Conservation (phyloP, 1,140 invertebrate genomes). For the Cheumatopsyche charites region DNA sequence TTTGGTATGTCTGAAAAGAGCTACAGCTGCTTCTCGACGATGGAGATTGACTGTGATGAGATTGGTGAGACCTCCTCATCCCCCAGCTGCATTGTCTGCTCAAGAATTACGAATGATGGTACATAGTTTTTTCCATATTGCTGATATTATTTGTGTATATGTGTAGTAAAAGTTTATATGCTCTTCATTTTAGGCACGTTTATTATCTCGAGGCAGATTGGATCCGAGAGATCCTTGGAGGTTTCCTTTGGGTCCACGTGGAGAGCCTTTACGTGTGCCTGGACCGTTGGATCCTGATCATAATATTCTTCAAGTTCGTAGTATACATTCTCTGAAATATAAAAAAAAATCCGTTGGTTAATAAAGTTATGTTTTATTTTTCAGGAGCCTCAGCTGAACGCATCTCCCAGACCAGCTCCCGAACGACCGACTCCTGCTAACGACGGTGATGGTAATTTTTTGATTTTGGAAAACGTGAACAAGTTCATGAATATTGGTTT, state of each 20-base stretch:
- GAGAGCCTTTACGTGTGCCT: constrained; percentile 41
- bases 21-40: constrained; percentile 27
- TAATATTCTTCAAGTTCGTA: constrained; percentile 35
- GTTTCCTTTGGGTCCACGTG: constrained; percentile 43
- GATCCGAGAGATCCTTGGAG: constrained; percentile 46
- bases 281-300: constrained; percentile 42
- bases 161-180: not conserved
- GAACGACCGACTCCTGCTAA: constrained; percentile 37
- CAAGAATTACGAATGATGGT: constrained; percentile 45
- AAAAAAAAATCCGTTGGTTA: not conserved
- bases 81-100: constrained; percentile 39
- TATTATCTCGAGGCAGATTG: constrained; percentile 39
- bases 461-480: not conserved
- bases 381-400: constrained; percentile 40
- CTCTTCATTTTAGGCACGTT: constrained; percentile 34
- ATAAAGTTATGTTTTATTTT: constrained; percentile 3
- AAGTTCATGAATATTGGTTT: not conserved
- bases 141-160: not conserved
- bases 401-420: constrained; percentile 30
- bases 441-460: constrained; percentile 43
- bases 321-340: not conserved
- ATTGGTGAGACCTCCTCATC: constrained; percentile 40
- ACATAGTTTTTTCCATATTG: not conserved
- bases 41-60: constrained; percentile 42
- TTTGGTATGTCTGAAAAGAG: constrained; percentile 29